Conservation (phyloP, 2,888 invertebrate genomes). For the Meliscaeva auricollis region DNA sequence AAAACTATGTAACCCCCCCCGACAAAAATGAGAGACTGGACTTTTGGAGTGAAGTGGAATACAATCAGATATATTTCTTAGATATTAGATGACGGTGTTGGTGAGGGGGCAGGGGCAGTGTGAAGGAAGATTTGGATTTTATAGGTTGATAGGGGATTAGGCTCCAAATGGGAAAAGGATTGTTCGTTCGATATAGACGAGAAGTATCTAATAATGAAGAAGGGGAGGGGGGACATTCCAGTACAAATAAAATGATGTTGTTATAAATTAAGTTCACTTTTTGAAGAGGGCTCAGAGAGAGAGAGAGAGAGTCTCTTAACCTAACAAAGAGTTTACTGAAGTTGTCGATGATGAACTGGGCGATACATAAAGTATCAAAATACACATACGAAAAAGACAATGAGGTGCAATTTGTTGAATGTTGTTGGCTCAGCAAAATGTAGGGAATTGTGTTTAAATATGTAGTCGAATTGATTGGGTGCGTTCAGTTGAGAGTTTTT, state of each 20-base stretch:
- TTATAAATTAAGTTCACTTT: conserved; percentile 32
- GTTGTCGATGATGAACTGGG: background rate
- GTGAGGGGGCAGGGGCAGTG: background rate
- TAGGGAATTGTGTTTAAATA: background rate
- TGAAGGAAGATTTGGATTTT: conserved; percentile 49
- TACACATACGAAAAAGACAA: conserved; percentile 2
- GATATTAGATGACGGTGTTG: background rate
- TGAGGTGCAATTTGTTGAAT: conserved; percentile 27
- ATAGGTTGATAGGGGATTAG: conserved; percentile 59
- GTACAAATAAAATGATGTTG: conserved; percentile 41
- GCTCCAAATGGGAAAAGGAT: conserved; percentile 61
- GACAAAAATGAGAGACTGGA: conserved; percentile 9
- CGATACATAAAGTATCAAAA: conserved; percentile 13
- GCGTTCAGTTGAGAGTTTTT: background rate
- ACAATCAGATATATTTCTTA: conserved; percentile 16
- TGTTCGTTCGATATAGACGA: conserved; percentile 23
- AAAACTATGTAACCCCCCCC: background rate
- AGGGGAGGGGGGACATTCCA: conserved; percentile 8
- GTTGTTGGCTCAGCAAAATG: conserved; percentile 2
- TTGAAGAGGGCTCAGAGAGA: conserved; percentile 14
- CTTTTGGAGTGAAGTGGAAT: conserved; percentile 11
- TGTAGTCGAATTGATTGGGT: background rate
- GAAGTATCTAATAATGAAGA: conserved; percentile 43
- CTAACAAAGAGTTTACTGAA: background rate
- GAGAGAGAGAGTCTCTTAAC: too few relatives aligned